phyloP scores from a whole-genome alignment of 1,140 invertebrate species.

The Drosophila murphyi region DNA sequence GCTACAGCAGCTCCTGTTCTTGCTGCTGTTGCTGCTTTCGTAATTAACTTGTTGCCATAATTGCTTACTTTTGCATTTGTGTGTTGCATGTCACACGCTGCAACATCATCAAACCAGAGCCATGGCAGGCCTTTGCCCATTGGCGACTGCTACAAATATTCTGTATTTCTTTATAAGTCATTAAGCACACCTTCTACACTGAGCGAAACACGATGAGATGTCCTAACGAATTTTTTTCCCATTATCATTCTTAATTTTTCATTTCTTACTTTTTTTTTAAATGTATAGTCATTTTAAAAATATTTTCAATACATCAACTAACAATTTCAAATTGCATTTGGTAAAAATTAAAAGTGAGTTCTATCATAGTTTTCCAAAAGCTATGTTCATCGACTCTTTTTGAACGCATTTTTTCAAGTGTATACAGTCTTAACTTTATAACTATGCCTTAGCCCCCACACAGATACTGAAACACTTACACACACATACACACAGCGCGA shows the following conservation, averaged over 20 bases:
- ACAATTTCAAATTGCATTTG: no score
- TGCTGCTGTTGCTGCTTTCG: conserved; percentile 19
- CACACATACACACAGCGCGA: neutral
- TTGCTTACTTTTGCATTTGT: conserved; percentile 63
- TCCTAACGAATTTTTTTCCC: no score
- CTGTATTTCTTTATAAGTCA: conserved; percentile 37
- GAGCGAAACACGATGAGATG: neutral
- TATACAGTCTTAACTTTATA: conserved; percentile 30
- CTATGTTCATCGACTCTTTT: no score
- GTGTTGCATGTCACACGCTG: conserved; percentile 50
- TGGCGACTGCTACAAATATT: conserved; percentile 38
- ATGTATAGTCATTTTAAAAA: no score
- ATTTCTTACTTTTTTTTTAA: no score
- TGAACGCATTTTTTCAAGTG: neutral
- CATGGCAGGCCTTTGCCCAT: conserved; percentile 8
- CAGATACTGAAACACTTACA: neutral
- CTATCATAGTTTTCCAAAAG: neutral
- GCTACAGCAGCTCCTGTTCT: conserved; percentile 1
- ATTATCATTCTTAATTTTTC: no score
- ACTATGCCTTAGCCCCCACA: neutral
- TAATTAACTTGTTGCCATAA: conserved; percentile 72
- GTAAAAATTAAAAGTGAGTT: no score
- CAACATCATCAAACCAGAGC: neutral
- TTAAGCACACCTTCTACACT: conserved; percentile 28
- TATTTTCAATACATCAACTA: no score